Percentiles rank a stretch among this genome's conserved stretches.
These are phyloP conservation scores for Equus quagga DNA, from an alignment of 2,113 vertebrate genomes.

Conservation along the genomic window DNA sequence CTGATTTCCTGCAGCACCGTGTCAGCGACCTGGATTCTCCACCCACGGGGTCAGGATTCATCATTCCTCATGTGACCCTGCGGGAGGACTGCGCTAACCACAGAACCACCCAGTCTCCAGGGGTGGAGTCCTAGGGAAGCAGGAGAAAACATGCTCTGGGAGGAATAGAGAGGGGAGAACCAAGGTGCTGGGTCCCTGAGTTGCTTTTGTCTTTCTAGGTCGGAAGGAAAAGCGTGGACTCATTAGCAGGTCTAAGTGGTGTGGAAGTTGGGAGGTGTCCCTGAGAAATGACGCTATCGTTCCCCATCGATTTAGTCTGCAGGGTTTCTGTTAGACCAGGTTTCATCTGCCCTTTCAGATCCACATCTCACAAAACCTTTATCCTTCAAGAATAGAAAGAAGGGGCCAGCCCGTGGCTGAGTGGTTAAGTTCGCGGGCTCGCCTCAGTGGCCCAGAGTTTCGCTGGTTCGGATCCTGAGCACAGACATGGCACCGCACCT, in stretches of 20 bases:
- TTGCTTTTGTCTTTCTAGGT: not conserved
- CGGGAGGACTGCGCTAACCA: not conserved
- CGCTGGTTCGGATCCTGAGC: too few species aligned
- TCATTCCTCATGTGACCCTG: not conserved
- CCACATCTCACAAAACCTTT: not conserved
- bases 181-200: not conserved
- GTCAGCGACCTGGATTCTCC: not conserved
- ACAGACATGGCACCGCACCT: too few species aligned
- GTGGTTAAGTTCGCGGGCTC: too few species aligned
- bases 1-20: not conserved
- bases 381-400: not conserved
- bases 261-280: not conserved
- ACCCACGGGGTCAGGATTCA: not conserved
- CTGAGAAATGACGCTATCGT: not conserved
- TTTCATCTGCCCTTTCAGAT: not conserved
- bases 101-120: not conserved
- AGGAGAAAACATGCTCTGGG: not conserved
- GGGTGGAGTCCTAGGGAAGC: not conserved
- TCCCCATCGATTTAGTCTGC: rapidly evolving
- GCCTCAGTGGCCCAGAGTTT: too few species aligned
- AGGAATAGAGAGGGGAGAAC: not conserved
- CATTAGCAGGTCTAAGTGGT: not conserved
- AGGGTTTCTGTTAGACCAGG: too few species aligned
- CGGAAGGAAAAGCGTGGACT: not conserved
- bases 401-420: too few species aligned